Base-by-base conservation (phyloP, 2,888 invertebrate species). In the Phrixothrix hirtus region DNA sequence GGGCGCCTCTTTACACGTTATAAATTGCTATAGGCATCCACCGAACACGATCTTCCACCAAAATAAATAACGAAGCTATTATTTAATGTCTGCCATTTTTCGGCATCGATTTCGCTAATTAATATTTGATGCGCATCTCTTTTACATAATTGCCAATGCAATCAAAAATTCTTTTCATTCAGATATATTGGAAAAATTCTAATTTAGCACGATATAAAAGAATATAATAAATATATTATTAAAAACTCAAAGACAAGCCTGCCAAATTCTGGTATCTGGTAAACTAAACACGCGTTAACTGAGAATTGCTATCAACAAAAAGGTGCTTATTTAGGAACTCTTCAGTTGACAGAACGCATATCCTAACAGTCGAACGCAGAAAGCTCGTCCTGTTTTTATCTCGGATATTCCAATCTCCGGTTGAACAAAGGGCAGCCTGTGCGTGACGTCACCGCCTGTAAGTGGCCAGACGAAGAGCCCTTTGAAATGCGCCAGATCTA, bases 321-420 rank as follows among this genome's bases (percentile, higher is more conserved):
- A 34, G 41, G 32, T 17, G 35, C 15, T 38, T 32, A 29, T 41
- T 51, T 30, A 25, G 12, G 27, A 47, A 42, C 53, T 26, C 47
- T 48, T 32, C 42, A 48, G 29, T 47, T 52, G 48, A 53, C 47
- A 44, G 47, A 47, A 48, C 48, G 53, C 44, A 53, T 53, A 47
- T 47, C 46, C 47, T 54, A 45, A 25, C 52, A 45, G 35, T 57
- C 48, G 53, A 45, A 53, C 39, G 47, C 51, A 49, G 49, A 52
- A 43, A 38, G 53, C 36, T 43, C 11, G 43, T 45, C 36, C 41
- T 46, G 49, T 47, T 53, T 44, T 52, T 55, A 48, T 65, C 59
- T 54, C 59, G 61, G 58, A 61, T 60, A 62, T 66, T 65, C 63
- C 63, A 67, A 68, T 68, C 65, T 68, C 67, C 67, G 67, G 63